Evolutionary conservation across 2,113 vertebrate genomes (phyloP).

Genomic region (Lophius piscatorius): DNA sequence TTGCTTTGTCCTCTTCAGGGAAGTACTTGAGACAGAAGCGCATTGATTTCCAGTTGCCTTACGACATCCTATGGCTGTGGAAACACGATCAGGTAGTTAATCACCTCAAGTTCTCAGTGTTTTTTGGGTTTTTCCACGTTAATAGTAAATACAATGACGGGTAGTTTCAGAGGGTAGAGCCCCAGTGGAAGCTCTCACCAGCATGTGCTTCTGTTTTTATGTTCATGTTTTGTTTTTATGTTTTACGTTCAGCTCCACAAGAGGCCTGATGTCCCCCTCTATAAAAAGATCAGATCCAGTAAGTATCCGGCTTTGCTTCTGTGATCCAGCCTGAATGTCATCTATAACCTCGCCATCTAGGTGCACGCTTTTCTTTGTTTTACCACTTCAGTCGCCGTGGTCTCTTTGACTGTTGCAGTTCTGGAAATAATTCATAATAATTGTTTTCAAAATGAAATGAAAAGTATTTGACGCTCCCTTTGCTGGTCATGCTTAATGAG

Average conservation of each 20-base stretch:
- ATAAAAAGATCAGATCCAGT: conserved; percentile 99
- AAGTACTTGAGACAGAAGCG: conserved; percentile 98
- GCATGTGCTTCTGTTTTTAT: conserved; percentile 13
- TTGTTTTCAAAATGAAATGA: conserved; percentile 10
- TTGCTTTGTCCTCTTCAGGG: conserved; percentile 77
- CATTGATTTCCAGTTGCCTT: conserved; percentile 98
- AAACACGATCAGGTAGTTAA: conserved; percentile 95
- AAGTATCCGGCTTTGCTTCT: conserved; percentile 70
- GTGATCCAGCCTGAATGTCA: neutral
- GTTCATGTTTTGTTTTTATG: conserved; percentile 6
- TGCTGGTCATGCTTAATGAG: neutral
- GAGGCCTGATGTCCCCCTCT: conserved; percentile 97
- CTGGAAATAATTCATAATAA: neutral
- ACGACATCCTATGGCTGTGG: conserved; percentile 99
- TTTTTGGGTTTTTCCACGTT: conserved; percentile 18
- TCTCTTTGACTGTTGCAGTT: neutral
- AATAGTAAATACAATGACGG: neutral
- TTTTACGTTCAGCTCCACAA: conserved; percentile 93
- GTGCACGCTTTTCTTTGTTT: neutral
- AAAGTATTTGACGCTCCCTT: neutral
- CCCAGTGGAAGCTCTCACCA: neutral
- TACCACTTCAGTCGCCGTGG: too few relatives aligned
- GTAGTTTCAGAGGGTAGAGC: neutral
- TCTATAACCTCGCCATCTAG: neutral
- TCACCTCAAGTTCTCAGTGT: conserved; percentile 16